A percentile compares a stretch with the other conserved stretches of the same genome.
These are phyloP conservation scores for Noctuana brunneofusca DNA, from an alignment of 2,888 invertebrate genomes.

Conservation along the genomic window DNA sequence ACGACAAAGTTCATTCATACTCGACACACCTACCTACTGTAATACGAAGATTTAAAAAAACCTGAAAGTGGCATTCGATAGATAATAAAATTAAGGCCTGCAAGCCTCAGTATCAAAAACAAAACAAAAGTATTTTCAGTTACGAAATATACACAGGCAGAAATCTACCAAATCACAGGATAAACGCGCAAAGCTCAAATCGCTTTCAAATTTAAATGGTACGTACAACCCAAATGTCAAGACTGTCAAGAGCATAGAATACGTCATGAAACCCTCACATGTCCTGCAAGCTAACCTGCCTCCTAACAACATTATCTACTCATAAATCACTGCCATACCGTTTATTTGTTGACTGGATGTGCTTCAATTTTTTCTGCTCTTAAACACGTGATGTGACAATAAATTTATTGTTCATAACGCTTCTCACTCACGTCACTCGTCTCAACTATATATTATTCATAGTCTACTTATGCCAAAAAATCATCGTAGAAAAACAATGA, in stretches of 20 bases:
- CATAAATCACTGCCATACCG: constrained; percentile 35
- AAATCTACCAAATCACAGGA: constrained; percentile 6
- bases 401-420: too few species aligned
- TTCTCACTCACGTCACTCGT: too few species aligned
- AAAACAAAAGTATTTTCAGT: neutral
- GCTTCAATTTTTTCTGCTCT: neutral
- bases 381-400: neutral
- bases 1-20: too few species aligned
- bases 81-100: too few species aligned
- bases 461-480: too few species aligned
- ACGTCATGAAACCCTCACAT: constrained; percentile 56
- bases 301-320: constrained; percentile 62
- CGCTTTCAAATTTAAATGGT: constrained; percentile 48
- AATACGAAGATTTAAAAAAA: too few species aligned
- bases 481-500: too few species aligned
- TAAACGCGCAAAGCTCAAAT: constrained; percentile 8
- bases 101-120: neutral
- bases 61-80: too few species aligned
- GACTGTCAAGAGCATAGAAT: constrained; percentile 52
- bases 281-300: constrained; percentile 59
- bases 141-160: neutral
- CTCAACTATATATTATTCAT: too few species aligned
- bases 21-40: too few species aligned
- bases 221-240: constrained; percentile 53
- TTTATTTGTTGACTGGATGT: constrained; percentile 16